Evolutionary conservation across 2,113 vertebrate species (phyloP), one percentile per base, ranked within the genome.

Genomic region (Anolis carolinensis): DNA sequence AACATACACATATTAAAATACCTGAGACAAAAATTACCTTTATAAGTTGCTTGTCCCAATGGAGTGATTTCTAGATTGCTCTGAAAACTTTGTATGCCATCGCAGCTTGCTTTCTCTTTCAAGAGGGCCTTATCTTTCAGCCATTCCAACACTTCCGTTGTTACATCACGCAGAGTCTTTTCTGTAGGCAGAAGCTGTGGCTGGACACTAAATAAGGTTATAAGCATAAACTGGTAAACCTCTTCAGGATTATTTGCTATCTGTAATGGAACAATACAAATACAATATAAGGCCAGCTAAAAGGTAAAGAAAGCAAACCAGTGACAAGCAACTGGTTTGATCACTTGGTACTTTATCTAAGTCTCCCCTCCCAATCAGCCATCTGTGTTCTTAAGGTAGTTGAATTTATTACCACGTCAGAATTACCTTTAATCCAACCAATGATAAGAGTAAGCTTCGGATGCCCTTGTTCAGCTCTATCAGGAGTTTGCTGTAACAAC

Each of bases 341-440:
- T 63, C 8, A 14, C 48, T 65, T 73, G 21, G 27, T 63, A 44
- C 48, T 48, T 20, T 23, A 80, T 7, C 55, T 80, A 63, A 79
- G 3, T 52, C 63, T 36, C 25, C 18, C 2, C 74, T 63, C 23
- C 16, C 3, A 72, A 16, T 0, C 0, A 68, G 14, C 70, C 50
- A 68, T 75, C 72, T 36, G 67, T 65, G 25, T 36, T 14, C 25
- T 30, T 65, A 32, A 74, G 71, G 32, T 39, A 88, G 34, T 34
- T 5, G 36, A 13, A 20, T 81, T 70, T 32, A 63, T 30, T 62
- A 86, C 44, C 36, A 86, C 10, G 85, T 84, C 39, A 85, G 36
- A 89, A 88, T 96, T 96, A 99, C 99, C 87, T 98, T 97, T 76
- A 99, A 92, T 78, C 99, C 98, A 86, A 99, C 93, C 82, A 99